Evolutionary conservation across 2,888 invertebrate genomes (phyloP).

Genomic region (Eueremaeus valkanovi): DNA sequence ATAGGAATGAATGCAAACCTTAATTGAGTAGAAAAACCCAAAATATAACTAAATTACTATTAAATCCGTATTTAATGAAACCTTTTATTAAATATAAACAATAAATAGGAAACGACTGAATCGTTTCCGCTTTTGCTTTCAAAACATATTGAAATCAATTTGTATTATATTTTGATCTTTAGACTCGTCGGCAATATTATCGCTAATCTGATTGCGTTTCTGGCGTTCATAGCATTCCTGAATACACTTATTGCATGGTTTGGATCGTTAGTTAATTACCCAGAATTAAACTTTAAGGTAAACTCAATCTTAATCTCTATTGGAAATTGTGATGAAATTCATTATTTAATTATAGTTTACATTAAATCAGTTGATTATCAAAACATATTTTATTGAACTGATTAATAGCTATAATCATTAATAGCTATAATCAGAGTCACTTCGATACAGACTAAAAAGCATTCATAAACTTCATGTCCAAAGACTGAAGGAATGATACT

Average conservation of each 20-base stretch:
- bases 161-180: not conserved
- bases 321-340: too few species aligned
- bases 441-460: not conserved
- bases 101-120: not conserved
- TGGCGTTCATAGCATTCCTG: conserved; percentile 77
- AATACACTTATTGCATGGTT: conserved; percentile 77
- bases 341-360: too few species aligned
- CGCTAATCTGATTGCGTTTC: conserved; percentile 86
- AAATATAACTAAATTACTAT: too few species aligned
- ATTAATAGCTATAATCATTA: not conserved
- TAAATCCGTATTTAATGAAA: too few species aligned
- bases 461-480: conserved; percentile 9
- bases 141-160: not conserved
- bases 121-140: not conserved
- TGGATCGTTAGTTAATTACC: conserved; percentile 69
- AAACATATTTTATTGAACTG: not conserved
- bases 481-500: not conserved
- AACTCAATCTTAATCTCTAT: too few species aligned
- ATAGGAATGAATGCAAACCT: not conserved
- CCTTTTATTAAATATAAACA: not conserved
- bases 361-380: not conserved
- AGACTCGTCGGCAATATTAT: conserved; percentile 74
- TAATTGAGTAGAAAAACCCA: not conserved
- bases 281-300: conserved; percentile 58
- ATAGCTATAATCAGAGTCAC: not conserved